Evolutionary conservation across 1,140 invertebrate genomes (phyloP).

Genomic region (Cheumatopsyche charites): DNA sequence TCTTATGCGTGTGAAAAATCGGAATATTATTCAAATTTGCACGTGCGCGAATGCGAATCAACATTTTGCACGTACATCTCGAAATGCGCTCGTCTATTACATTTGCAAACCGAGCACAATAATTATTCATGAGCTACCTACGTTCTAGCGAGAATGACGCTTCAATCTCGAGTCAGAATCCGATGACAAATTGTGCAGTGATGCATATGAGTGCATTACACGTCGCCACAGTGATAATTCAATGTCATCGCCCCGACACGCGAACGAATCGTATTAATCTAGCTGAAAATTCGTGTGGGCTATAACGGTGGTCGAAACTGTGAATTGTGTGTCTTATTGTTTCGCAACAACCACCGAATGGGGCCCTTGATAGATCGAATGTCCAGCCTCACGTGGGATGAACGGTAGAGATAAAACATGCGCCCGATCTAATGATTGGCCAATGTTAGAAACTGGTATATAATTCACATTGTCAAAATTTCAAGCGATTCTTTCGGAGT

Average conservation of each 20-base stretch:
- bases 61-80: not conserved
- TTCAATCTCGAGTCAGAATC: conserved; percentile 9
- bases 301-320: conserved; percentile 11
- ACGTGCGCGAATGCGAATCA: not conserved
- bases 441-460: not conserved
- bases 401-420: not conserved
- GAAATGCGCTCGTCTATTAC: conserved; percentile 6
- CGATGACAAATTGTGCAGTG: conserved; percentile 27
- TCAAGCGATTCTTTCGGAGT: not conserved
- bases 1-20: not conserved
- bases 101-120: not conserved
- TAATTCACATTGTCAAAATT: not conserved
- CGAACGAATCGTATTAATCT: not conserved
- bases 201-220: not conserved
- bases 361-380: conserved; percentile 8
- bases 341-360: not conserved
- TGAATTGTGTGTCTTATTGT: not conserved
- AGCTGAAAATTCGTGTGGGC: not conserved
- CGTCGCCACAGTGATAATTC: not conserved
- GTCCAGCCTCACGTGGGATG: not conserved
- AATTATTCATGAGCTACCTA: conserved; percentile 33
- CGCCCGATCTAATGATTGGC: conserved; percentile 2
- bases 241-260: not conserved
- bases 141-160: conserved; percentile 12
- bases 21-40: conserved; percentile 26